A percentile compares a stretch with the other conserved stretches of the same genome.
Conservation (phyloP, 2,797 vertebrate genomes). For the Cossypha niveicapilla region DNA sequence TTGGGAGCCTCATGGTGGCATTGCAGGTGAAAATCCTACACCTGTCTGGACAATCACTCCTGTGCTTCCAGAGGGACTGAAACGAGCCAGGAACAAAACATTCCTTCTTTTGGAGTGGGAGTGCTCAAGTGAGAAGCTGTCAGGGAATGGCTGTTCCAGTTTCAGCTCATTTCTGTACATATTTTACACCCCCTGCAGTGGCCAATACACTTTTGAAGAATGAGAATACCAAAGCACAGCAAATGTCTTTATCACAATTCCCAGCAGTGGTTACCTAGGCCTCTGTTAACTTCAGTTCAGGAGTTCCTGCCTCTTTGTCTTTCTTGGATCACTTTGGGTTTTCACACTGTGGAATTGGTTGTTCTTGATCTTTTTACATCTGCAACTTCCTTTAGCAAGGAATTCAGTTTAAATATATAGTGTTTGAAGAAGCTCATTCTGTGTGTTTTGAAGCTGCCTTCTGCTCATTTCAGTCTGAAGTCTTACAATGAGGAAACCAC, state of each 20-base stretch:
- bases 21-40: not conserved
- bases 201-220: not conserved
- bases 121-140: not conserved
- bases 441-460: not conserved
- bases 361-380: not conserved
- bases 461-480: not conserved
- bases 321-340: not conserved
- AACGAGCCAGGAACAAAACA: not conserved
- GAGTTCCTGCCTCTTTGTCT: not conserved
- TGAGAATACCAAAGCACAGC: not conserved
- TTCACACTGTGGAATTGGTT: not conserved
- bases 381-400: not conserved
- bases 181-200: not conserved
- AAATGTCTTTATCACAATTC: not conserved
- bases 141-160: not conserved
- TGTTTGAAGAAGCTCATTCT: not conserved
- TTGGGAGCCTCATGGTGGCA: not conserved
- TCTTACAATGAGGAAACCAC: not conserved
- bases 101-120: rapidly evolving
- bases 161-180: not conserved
- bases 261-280: not conserved
- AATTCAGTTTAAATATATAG: not conserved
- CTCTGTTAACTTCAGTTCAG: not conserved
- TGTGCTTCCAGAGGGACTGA: not conserved
- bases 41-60: not conserved